Evolutionary conservation across 2,888 invertebrate genomes (phyloP).

Genomic region (Sphaerophoria rueppellii): DNA sequence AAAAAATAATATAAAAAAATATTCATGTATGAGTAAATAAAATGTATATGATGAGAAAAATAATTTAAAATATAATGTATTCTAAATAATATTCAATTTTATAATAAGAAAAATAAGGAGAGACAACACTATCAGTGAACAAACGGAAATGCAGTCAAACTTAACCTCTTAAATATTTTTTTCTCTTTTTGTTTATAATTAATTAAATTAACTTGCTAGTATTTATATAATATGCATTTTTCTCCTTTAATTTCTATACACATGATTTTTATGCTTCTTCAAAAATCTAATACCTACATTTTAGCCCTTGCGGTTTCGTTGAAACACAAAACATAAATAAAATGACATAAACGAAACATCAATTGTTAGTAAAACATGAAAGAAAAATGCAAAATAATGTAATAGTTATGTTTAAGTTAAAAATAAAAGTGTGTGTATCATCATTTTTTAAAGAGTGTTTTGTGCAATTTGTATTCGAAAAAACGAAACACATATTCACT

Average conservation of each 20-base stretch:
- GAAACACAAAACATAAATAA: neutral
- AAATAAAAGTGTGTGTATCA: slow-evolving; percentile 16
- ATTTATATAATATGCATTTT: slow-evolving; percentile 34
- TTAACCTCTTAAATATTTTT: slow-evolving; percentile 62
- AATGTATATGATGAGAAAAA: slow-evolving; percentile 38
- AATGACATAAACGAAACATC: slow-evolving; percentile 12
- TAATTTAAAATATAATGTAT: slow-evolving; percentile 52
- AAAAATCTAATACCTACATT: slow-evolving; percentile 49
- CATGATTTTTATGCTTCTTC: slow-evolving; percentile 16
- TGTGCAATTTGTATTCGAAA: slow-evolving; percentile 60
- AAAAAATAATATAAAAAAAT: slow-evolving; percentile 29
- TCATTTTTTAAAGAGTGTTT: slow-evolving; percentile 47
- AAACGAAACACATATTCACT: neutral
- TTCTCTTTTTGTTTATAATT: slow-evolving; percentile 32
- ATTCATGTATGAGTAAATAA: slow-evolving; percentile 12
- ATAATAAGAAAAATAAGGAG: slow-evolving; percentile 13
- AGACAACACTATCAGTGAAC: slow-evolving; percentile 15
- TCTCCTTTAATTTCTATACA: slow-evolving; percentile 28
- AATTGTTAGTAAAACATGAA: slow-evolving; percentile 41
- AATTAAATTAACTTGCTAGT: slow-evolving; percentile 47
- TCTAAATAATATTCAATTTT: slow-evolving; percentile 25
- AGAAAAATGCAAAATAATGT: slow-evolving; percentile 37
- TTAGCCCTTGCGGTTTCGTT: slow-evolving; percentile 30
- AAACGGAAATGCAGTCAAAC: slow-evolving; percentile 71
- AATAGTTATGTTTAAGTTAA: neutral